Base-by-base conservation (phyloP, 2,797 vertebrate genomes). In the Acanthis flammea region DNA sequence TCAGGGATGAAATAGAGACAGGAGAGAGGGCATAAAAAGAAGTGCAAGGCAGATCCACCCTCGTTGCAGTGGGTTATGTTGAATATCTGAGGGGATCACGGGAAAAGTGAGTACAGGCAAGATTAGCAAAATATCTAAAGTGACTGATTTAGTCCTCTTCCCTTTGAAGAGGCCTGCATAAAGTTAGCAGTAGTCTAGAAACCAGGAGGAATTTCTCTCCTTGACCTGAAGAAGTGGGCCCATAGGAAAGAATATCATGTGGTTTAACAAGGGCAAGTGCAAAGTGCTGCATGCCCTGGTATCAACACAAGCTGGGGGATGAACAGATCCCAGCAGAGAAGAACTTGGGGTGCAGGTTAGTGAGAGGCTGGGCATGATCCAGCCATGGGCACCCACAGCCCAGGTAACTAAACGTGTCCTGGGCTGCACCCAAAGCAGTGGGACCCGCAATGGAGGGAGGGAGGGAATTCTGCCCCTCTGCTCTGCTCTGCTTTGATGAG, bases 361-460 rank as follows among this genome's bases (percentile, higher is more conserved):
- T 21, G 33, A 47, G 62, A 76, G 33, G 14, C 24, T 45, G 30
- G 24, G 25, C 24, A 39, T 5, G 30, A 47, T 5, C 33, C 14
- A 35, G 21, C 30, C 2, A 5, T 25, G 39, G 0, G 63, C 13
- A 3, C 16, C 13, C 2, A 2, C 41, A 54, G 31, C 53, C 27
- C 45, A 75, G 37, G 8, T 1, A 53, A 2, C n/a, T 45, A 75
- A 33, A 39, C 0, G 0, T 60, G 24, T 30, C n/a, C n/a, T 51
- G 37, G 21, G 37, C 45, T 66, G 28, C 45, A 51, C 5, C 47
- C 33, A 67, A 7, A 58, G 37, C 44, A 31, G 25, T 0, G 6
- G 23, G 45, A 71, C 1, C 54, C 45, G 39, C 33, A 39, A 30
- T 7, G 3, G 1, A 53, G 54, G 28, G 1, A 53, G 54, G 28